Evolutionary conservation across 1,140 invertebrate species (phyloP).

Genomic region (Drosophila elegans): DNA sequence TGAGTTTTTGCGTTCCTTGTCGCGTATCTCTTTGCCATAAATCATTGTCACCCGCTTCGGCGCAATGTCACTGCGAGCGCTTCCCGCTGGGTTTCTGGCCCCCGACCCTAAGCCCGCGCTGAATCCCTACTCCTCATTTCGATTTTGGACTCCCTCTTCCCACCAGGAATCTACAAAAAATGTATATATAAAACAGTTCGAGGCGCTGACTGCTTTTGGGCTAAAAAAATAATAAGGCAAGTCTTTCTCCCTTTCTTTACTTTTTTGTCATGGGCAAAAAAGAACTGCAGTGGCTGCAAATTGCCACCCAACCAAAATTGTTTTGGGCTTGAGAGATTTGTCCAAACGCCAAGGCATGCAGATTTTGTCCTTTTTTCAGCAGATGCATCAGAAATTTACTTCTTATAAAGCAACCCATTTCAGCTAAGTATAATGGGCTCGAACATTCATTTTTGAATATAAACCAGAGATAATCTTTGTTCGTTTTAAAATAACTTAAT

Average conservation of each 20-base stretch:
- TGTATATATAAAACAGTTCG: constrained; percentile 14
- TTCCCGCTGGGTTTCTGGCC: constrained; percentile 72
- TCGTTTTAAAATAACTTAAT: no score
- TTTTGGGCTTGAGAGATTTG: not conserved
- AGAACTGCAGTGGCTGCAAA: constrained; percentile 56
- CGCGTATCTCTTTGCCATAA: constrained; percentile 84
- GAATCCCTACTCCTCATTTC: constrained; percentile 2
- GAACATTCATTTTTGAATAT: no score
- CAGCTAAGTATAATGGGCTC: no score
- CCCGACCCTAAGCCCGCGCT: constrained; percentile 30
- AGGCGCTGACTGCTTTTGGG: constrained; percentile 27
- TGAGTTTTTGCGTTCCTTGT: constrained; percentile 77
- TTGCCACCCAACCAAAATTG: constrained; percentile 35
- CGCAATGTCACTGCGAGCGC: constrained; percentile 83
- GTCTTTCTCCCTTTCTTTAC: constrained; percentile 14
- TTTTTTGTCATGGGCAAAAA: constrained; percentile 24
- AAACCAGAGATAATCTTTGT: no score
- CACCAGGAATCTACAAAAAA: constrained; percentile 36
- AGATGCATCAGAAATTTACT: constrained; percentile 15
- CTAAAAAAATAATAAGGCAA: constrained; percentile 22
- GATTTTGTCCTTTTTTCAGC: constrained; percentile 37
- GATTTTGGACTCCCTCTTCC: constrained; percentile 16
- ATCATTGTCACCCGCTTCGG: constrained; percentile 84
- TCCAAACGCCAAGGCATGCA: not conserved
- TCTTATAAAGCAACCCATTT: no score